A percentile compares a stretch with the other conserved stretches of the same genome.
phyloP scores from a whole-genome alignment of 2,888 invertebrate species.

The Emmelina monodactyla region DNA sequence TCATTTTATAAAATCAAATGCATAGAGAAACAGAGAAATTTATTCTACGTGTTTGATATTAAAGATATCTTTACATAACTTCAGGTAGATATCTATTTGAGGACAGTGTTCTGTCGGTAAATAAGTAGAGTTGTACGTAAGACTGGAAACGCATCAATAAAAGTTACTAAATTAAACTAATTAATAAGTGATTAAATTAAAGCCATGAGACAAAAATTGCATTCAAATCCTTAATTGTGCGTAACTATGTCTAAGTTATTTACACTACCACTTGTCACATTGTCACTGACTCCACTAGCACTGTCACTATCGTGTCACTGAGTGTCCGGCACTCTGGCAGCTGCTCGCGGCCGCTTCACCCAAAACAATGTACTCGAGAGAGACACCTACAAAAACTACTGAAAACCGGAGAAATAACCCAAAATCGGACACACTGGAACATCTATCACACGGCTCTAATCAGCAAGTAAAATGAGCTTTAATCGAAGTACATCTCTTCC shows the following conservation, averaged over 20 bases:
- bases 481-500: constrained; percentile 64
- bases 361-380: constrained; percentile 39
- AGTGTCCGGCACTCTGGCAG: too few species aligned
- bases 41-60: too few species aligned
- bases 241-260: constrained; percentile 34
- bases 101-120: too few species aligned
- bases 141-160: too few species aligned
- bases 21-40: too few species aligned
- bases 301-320: constrained; percentile 10
- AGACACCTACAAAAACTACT: constrained; percentile 13
- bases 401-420: constrained; percentile 8
- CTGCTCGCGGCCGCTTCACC: constrained; percentile 13
- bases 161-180: too few species aligned
- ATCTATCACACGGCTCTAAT: background rate
- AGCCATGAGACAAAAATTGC: constrained; percentile 22
- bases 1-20: too few species aligned
- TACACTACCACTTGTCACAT: constrained; percentile 36
- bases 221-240: constrained; percentile 56
- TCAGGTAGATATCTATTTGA: too few species aligned
- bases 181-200: too few species aligned
- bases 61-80: too few species aligned
- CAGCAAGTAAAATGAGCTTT: constrained; percentile 41
- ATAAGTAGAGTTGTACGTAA: too few species aligned
- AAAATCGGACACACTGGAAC: background rate
- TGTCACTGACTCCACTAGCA: constrained; percentile 21